phyloP scores from a whole-genome alignment of 2,113 vertebrate genomes.

The Gambusia affinis region DNA sequence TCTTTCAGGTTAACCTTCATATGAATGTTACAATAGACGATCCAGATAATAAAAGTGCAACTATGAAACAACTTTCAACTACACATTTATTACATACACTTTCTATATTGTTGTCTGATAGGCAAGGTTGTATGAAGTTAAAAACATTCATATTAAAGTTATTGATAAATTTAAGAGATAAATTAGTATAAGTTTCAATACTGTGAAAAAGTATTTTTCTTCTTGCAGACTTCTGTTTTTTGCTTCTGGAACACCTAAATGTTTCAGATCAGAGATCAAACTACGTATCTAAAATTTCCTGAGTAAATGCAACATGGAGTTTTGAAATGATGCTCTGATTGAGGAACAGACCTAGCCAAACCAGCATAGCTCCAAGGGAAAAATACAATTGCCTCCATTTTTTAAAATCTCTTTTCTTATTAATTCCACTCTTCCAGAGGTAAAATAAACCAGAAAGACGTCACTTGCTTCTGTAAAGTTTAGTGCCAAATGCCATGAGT shows the following conservation, averaged over 20 bases:
- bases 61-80: not conserved
- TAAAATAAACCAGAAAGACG: not conserved
- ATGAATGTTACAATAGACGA: not conserved
- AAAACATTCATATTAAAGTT: too few relatives aligned
- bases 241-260: not conserved
- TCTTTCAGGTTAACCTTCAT: not conserved
- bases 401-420: too few relatives aligned
- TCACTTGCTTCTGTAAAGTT: not conserved
- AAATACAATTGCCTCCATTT: not conserved
- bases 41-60: not conserved
- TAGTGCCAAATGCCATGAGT: too few relatives aligned
- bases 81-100: not conserved
- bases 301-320: not conserved
- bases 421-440: too few relatives aligned
- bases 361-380: not conserved
- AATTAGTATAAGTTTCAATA: not conserved
- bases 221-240: not conserved
- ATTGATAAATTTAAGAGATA: not conserved
- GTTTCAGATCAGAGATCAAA: not conserved
- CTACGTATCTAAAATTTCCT: not conserved
- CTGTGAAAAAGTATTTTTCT: not conserved
- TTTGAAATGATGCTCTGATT: not conserved
- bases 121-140: too few relatives aligned
- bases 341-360: not conserved
- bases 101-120: not conserved